These are phyloP conservation scores for Callosobruchus maculatus DNA, from an alignment of 2,888 invertebrate genomes.

Conservation along the genomic window DNA sequence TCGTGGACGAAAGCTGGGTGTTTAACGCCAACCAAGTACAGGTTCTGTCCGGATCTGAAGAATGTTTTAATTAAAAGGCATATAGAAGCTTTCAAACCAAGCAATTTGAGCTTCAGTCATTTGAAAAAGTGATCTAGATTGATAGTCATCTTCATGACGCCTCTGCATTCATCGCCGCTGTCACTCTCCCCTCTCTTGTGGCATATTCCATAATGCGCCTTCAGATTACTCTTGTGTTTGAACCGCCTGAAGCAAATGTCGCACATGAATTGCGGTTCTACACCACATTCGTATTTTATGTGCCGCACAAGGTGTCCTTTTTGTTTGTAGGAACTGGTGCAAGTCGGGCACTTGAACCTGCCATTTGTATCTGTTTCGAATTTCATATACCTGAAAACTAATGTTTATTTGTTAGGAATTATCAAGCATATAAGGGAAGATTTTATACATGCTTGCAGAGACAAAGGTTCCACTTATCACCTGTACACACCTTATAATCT, in stretches of 20 bases:
- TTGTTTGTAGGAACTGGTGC: slow-evolving; percentile 36
- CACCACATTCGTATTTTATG: slow-evolving; percentile 41
- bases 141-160: neutral
- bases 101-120: neutral
- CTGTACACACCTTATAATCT: no score
- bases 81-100: no score
- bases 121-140: neutral
- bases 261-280: slow-evolving; percentile 50
- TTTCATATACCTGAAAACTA: slow-evolving; percentile 36
- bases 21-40: no score
- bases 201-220: slow-evolving; percentile 46
- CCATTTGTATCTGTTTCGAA: slow-evolving; percentile 35
- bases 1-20: no score
- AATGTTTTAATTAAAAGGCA: no score
- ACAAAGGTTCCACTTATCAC: no score
- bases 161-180: neutral
- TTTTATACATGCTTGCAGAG: neutral
- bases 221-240: slow-evolving; percentile 53
- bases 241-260: slow-evolving; percentile 46
- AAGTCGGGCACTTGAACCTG: slow-evolving; percentile 34
- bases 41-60: no score
- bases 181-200: slow-evolving; percentile 30
- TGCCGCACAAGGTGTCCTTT: slow-evolving; percentile 39
- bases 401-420: neutral
- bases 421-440: neutral